Percentiles rank a stretch among this genome's conserved stretches.
These are phyloP conservation scores for Eudemis profundana DNA, from an alignment of 2,888 invertebrate genomes.

Conservation along the genomic window DNA sequence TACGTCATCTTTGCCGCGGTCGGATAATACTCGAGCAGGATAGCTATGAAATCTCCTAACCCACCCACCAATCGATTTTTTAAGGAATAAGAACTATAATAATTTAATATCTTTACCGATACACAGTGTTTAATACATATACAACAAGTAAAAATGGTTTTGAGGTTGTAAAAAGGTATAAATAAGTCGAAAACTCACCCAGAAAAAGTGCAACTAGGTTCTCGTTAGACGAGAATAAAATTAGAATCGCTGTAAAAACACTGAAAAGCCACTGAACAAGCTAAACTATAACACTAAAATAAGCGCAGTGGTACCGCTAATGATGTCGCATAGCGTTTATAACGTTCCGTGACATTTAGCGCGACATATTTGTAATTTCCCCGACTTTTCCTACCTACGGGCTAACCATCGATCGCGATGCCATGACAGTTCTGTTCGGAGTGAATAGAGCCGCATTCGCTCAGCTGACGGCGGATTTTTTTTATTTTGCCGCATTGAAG, in stretches of 20 bases:
- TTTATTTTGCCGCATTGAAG: conserved; percentile 67
- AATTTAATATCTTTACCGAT: conserved; percentile 52
- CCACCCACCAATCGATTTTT: conserved; percentile 86
- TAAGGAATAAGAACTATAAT: conserved; percentile 62
- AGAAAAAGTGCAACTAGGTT: conserved; percentile 71
- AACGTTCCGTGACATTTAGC: conserved; percentile 64
- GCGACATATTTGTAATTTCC: conserved; percentile 79
- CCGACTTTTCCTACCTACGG: conserved; percentile 68
- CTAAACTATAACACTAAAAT: conserved; percentile 61
- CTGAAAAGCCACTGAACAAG: conserved; percentile 73
- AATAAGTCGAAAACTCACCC: conserved; percentile 74
- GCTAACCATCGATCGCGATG: conserved; percentile 78
- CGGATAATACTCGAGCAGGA: conserved; percentile 73
- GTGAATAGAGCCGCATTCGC: conserved; percentile 73
- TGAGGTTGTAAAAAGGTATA: conserved; percentile 43
- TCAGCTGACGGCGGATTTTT: conserved; percentile 81
- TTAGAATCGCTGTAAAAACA: conserved; percentile 80
- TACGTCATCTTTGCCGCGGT: conserved; percentile 70
- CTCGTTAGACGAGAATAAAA: conserved; percentile 76
- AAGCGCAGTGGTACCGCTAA: conserved; percentile 64
- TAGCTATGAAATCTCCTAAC: conserved; percentile 59
- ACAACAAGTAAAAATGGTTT: conserved; percentile 14
- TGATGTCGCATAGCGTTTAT: conserved; percentile 50
- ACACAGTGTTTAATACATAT: conserved; percentile 51
- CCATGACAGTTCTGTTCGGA: conserved; percentile 80